A percentile compares a stretch with the other conserved stretches of the same genome.
phyloP scores from a whole-genome alignment of 2,888 invertebrate species.

The Diabrotica balteata region DNA sequence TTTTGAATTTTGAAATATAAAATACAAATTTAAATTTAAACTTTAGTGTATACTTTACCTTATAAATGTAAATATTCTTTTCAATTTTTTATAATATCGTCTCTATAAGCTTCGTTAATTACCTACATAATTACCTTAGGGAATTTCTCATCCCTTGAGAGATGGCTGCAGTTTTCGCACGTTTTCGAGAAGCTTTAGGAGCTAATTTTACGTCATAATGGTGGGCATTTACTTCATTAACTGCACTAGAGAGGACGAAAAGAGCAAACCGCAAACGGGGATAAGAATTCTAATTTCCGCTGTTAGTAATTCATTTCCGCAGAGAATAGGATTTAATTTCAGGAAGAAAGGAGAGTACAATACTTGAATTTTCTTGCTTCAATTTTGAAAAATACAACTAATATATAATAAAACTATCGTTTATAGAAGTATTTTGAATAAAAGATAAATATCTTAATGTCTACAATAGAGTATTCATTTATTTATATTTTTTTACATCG shows the following conservation, averaged over 20 bases:
- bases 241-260: not conserved
- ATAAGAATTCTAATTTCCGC: slow-evolving; percentile 9
- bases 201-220: slow-evolving; percentile 2
- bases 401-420: too few species aligned
- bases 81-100: too few species aligned
- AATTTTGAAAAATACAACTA: too few species aligned
- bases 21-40: too few species aligned
- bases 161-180: slow-evolving; percentile 3
- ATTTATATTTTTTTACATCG: too few species aligned
- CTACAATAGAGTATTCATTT: too few species aligned
- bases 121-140: too few species aligned
- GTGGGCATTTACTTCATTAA: slow-evolving; percentile 5
- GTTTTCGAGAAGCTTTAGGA: not conserved
- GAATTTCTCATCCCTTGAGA: not conserved
- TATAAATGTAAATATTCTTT: not conserved
- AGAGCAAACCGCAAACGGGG: not conserved
- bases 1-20: too few species aligned
- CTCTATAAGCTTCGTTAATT: too few species aligned
- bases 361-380: too few species aligned
- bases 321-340: slow-evolving; percentile 2
- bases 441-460: too few species aligned
- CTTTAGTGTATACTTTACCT: not conserved
- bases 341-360: not conserved
- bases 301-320: not conserved
- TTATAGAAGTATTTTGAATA: too few species aligned